Conservation (phyloP, 1,140 invertebrate genomes). For the Fopius arisanus region DNA sequence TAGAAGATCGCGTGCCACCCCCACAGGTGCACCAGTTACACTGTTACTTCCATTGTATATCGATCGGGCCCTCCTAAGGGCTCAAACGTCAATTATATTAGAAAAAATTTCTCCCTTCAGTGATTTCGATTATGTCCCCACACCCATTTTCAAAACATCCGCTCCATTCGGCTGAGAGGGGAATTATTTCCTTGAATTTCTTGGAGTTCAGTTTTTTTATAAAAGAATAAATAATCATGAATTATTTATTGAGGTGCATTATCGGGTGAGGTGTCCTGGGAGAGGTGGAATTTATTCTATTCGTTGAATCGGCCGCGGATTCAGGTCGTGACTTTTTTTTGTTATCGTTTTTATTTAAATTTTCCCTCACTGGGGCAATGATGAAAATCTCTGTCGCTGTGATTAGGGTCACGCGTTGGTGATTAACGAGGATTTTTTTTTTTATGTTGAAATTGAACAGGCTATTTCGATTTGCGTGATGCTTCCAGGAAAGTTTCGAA, state of each 20-base stretch:
- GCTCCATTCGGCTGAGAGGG: not conserved
- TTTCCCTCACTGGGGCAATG: not conserved
- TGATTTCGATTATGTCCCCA: not conserved
- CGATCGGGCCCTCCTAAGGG: constrained; percentile 39
- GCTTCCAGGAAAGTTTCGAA: not conserved
- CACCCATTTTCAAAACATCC: not conserved
- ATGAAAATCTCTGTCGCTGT: not conserved
- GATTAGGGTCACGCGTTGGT: not conserved
- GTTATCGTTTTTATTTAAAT: not conserved
- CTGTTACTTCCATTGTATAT: constrained; percentile 50
- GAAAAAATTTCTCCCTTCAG: not conserved
- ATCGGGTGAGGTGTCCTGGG: not conserved
- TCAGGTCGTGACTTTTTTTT: not conserved
- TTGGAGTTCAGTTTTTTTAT: not conserved
- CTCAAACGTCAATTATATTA: constrained; percentile 30
- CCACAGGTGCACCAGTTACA: constrained; percentile 45
- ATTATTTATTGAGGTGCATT: not conserved
- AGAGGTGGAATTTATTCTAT: not conserved
- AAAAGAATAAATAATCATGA: not conserved
- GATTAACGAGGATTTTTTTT: constrained; percentile 11
- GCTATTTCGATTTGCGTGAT: not conserved
- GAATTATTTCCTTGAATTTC: not conserved
- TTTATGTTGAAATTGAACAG: constrained; percentile 1
- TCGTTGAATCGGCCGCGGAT: not conserved
- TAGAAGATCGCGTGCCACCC: constrained; percentile 57